Conservation (phyloP, 2,797 vertebrate species). For the Malurus splendens region DNA sequence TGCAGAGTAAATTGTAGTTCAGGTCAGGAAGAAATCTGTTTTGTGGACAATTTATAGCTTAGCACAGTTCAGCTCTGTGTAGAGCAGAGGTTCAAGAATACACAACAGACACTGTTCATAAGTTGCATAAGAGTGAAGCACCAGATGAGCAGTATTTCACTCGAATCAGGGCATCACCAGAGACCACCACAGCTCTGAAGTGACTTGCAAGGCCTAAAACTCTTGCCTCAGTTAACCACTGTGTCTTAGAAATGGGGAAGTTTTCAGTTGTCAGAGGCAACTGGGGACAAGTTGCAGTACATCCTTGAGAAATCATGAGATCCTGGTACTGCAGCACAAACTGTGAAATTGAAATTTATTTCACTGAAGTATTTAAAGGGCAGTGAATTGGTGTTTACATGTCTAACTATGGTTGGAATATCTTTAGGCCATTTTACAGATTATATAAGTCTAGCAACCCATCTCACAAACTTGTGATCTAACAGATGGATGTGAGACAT, state of each 20-base stretch:
- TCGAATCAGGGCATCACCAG: neutral
- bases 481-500: neutral
- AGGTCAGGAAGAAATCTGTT: neutral
- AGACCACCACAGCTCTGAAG: neutral
- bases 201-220: neutral
- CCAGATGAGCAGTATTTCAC: neutral
- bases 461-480: neutral
- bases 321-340: neutral
- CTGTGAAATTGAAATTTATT: neutral
- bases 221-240: neutral
- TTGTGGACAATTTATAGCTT: neutral
- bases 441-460: neutral
- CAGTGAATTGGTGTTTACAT: neutral
- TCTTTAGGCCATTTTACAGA: neutral
- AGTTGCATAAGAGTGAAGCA: neutral
- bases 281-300: rapidly evolving
- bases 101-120: neutral
- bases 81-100: neutral
- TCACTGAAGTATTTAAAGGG: neutral
- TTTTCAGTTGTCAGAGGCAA: neutral
- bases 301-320: neutral
- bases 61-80: neutral
- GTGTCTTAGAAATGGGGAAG: neutral
- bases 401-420: neutral
- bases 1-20: neutral